phyloP scores from a whole-genome alignment of 2,113 vertebrate species.

The Ciconia maguari region DNA sequence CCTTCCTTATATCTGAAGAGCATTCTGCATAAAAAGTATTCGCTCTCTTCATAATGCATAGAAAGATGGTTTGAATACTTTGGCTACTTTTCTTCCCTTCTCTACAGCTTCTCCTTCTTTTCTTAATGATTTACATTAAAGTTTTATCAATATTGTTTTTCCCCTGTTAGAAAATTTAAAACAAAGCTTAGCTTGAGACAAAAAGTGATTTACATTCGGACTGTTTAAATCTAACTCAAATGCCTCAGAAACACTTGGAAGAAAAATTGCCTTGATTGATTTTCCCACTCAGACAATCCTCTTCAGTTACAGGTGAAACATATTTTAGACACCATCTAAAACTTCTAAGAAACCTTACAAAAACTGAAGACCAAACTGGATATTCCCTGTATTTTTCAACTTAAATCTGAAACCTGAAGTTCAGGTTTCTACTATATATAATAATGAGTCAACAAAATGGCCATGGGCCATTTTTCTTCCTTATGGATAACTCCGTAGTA shows the following conservation, averaged over 20 bases:
- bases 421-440: neutral
- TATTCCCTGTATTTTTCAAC: neutral
- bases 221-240: neutral
- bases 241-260: neutral
- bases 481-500: neutral
- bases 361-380: neutral
- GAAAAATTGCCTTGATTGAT: neutral
- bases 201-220: neutral
- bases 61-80: neutral
- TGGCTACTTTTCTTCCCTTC: neutral
- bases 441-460: neutral
- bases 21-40: neutral
- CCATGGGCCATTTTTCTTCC: neutral
- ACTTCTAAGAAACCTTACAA: neutral
- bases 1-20: neutral
- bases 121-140: neutral
- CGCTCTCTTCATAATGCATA: neutral
- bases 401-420: neutral
- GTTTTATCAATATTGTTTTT: neutral
- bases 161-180: neutral
- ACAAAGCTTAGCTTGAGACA: neutral
- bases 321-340: neutral
- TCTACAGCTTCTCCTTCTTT: neutral
- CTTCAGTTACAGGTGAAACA: neutral
- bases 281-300: neutral